Conservation (phyloP, 2,888 invertebrate genomes). For the Oscheius sp. region DNA sequence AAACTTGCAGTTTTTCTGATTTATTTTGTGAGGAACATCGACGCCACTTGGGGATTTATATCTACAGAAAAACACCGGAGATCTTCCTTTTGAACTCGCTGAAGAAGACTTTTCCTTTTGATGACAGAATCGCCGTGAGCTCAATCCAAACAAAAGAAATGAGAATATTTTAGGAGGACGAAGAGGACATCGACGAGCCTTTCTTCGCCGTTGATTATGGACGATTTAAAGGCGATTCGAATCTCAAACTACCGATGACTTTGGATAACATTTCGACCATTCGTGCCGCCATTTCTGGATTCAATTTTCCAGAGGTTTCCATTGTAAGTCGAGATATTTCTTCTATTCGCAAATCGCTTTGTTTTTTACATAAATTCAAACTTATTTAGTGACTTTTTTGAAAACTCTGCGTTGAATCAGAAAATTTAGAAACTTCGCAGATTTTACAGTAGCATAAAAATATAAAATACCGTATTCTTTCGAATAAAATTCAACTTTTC, state of each 20-base stretch:
- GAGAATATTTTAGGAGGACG: not conserved
- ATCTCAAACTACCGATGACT: not conserved
- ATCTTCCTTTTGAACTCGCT: not conserved
- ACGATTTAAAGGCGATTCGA: not conserved
- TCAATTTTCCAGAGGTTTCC: slow-evolving; percentile 11
- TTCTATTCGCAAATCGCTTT: too few species aligned
- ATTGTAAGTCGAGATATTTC: not conserved
- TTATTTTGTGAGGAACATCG: not conserved
- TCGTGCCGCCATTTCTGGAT: not conserved
- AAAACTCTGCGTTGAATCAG: not conserved
- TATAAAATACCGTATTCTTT: not conserved
- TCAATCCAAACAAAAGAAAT: not conserved
- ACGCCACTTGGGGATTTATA: not conserved
- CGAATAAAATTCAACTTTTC: too few species aligned
- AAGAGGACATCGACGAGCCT: not conserved
- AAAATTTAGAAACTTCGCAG: too few species aligned
- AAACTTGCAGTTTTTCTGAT: not conserved
- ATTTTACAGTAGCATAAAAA: too few species aligned
- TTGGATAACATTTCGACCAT: not conserved
- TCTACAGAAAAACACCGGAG: not conserved
- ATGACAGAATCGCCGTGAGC: not conserved
- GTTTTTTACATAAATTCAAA: too few species aligned
- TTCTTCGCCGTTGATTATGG: not conserved
- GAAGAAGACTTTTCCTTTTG: not conserved
- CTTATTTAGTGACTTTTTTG: not conserved